Evolutionary conservation across 2,113 vertebrate species (phyloP), one percentile per base, ranked within the genome.

Genomic region (Neolamprologus brichardi): DNA sequence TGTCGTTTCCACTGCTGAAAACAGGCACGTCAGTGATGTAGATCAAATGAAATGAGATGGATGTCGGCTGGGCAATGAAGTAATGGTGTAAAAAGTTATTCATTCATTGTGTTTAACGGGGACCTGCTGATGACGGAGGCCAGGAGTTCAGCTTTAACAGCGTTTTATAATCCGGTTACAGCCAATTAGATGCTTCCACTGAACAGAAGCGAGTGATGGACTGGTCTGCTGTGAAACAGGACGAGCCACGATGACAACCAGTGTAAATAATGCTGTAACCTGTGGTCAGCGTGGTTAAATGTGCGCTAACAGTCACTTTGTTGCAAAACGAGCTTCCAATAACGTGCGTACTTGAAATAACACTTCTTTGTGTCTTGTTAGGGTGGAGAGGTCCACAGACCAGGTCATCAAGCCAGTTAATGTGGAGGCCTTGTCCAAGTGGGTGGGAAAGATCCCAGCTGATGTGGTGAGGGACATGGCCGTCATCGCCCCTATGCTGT

Each of bases 371-470:
- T 84, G 8, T 86, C 12, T 6, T 85, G 54, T 9, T 91, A 99
- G 98, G 93, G 98, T 99, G 92, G 98, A 99, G 95, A 93, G 98
- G 88, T 99, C 98, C 32, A 99, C 98, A 75, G 98, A 99, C 91
- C 98, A 99, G 90, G 98, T 99, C 79, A 98, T 99, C 95, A 99
- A 99, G 86, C 98, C 98, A 0, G 98, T 99, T 87, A 99, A 99
- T 0, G 96, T 99, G 93, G 98, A 98, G 87, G 98, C 98, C 1
- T 95, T 99, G 78, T 98, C 98, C 6, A 99, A 99, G 92, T 99
- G 98, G 98, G 98, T 99, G 37, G 98, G 98, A 70, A 99, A 99
- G 94, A 99, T 99, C 72, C 98, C 98, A 0, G 84, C 95, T 1
- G 98, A 99, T 18, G 98, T 99, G 25, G 95, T 99, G 90, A 97